Percentiles rank a stretch among this genome's conserved stretches.
These are phyloP conservation scores for Dicerorhinus sumatrensis DNA, from an alignment of 2,113 vertebrate species.

Conservation along the genomic window DNA sequence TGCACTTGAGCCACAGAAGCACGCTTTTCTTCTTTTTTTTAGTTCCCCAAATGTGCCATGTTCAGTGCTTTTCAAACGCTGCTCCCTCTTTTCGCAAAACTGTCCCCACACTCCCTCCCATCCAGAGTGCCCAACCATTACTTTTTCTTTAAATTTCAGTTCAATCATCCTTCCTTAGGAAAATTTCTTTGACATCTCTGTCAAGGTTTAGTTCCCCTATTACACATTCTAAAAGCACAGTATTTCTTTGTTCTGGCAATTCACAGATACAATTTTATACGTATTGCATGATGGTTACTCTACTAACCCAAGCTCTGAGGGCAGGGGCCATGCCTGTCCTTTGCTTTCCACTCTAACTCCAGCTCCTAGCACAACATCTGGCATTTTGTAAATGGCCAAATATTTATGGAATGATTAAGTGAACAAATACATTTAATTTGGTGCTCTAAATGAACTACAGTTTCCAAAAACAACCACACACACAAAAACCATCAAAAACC, in stretches of 20 bases:
- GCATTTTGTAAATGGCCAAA: neutral
- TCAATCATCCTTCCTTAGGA: neutral
- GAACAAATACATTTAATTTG: constrained; percentile 30
- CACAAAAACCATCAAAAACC: neutral
- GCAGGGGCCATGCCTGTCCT: neutral
- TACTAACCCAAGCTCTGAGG: neutral
- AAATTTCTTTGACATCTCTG: neutral
- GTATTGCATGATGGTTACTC: neutral
- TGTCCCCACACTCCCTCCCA: neutral
- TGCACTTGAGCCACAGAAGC: neutral
- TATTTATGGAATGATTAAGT: constrained; percentile 34
- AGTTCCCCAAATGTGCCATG: neutral
- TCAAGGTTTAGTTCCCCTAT: neutral
- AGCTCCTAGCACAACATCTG: neutral
- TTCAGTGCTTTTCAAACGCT: neutral
- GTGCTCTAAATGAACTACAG: neutral
- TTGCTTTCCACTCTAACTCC: neutral
- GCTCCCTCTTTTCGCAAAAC: neutral
- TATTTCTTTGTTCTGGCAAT: neutral
- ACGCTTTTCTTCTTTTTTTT: neutral
- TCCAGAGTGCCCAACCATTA: neutral
- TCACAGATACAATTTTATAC: neutral
- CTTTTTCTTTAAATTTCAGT: neutral
- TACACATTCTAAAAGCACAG: neutral
- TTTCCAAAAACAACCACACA: constrained; percentile 1